Percentiles rank a stretch among this genome's conserved stretches.
These are phyloP conservation scores for Forbesichthys agassizii DNA, from an alignment of 2,113 vertebrate genomes.

Conservation along the genomic window DNA sequence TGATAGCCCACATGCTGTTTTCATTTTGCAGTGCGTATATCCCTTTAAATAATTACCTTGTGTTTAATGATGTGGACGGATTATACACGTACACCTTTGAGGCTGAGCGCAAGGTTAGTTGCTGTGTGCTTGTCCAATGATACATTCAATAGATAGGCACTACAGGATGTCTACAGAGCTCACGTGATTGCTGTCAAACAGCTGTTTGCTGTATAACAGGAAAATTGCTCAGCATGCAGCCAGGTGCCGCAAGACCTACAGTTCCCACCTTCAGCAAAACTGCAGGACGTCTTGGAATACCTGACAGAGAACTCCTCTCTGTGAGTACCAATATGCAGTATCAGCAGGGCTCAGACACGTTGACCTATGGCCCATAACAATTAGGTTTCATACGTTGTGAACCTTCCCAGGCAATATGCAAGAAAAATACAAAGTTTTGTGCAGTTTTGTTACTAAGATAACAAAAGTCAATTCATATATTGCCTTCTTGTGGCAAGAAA, in stretches of 20 bases:
- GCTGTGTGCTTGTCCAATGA: too few species aligned
- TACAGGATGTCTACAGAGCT: neutral
- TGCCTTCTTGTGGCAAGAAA: too few species aligned
- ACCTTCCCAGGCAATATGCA: neutral
- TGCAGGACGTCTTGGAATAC: conserved; percentile 95
- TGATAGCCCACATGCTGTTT: conserved; percentile 3
- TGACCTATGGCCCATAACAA: neutral
- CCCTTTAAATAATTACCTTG: conserved; percentile 94
- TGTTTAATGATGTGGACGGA: conserved; percentile 93
- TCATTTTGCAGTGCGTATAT: conserved; percentile 83
- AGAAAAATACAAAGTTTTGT: too few species aligned
- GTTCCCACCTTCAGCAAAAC: conserved; percentile 91
- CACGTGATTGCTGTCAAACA: neutral
- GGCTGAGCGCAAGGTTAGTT: conserved; percentile 90
- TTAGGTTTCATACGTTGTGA: neutral
- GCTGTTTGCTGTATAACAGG: conserved; percentile 38
- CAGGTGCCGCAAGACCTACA: conserved; percentile 94
- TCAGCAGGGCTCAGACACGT: neutral
- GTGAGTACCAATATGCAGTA: conserved; percentile 78
- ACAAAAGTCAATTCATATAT: too few species aligned
- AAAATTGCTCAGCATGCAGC: conserved; percentile 91
- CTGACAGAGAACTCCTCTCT: conserved; percentile 90
- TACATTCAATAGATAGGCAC: neutral
- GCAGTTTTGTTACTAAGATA: too few species aligned
- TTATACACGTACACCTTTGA: conserved; percentile 93